Percentiles rank a stretch among this genome's conserved stretches.
Conservation (phyloP, 2,797 vertebrate genomes). For the Coregonus suidteri region DNA sequence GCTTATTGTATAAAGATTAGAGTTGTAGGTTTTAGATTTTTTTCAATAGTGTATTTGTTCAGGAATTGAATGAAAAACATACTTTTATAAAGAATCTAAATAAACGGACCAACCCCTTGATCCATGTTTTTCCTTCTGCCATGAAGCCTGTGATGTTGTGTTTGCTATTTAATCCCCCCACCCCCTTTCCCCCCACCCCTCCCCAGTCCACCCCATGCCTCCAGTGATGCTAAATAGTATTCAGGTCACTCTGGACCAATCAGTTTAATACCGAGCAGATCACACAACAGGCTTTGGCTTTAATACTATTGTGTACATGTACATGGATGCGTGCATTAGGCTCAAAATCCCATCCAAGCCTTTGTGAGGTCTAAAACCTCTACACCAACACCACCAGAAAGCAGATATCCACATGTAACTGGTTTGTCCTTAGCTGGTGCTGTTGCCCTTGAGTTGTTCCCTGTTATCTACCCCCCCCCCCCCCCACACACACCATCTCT, state of each 20-base stretch:
- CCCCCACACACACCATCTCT: neutral
- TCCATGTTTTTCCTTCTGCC: neutral
- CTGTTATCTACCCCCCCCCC: conserved; percentile 28
- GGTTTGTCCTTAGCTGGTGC: conserved; percentile 61
- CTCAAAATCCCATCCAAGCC: conserved; percentile 39
- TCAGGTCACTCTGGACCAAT: conserved; percentile 62
- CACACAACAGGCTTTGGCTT: conserved; percentile 50
- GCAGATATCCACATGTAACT: conserved; percentile 58
- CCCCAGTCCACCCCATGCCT: conserved; percentile 11
- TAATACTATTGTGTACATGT: conserved; percentile 51
- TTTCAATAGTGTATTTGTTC: neutral
- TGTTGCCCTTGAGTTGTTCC: conserved; percentile 65
- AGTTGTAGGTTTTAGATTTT: neutral
- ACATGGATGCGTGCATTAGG: neutral
- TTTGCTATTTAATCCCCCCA: conserved; percentile 24
- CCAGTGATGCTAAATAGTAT: conserved; percentile 57
- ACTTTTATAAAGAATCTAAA: neutral
- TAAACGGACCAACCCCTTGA: neutral
- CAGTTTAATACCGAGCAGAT: conserved; percentile 62
- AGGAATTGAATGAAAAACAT: neutral
- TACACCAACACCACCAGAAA: conserved; percentile 35
- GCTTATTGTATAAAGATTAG: neutral
- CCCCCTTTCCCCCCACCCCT: neutral
- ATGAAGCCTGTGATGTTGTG: conserved; percentile 32
- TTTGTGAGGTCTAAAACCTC: conserved; percentile 41